These are phyloP conservation scores for Artibeus jamaicensis DNA, from an alignment of 2,797 vertebrate species.

Conservation along the genomic window DNA sequence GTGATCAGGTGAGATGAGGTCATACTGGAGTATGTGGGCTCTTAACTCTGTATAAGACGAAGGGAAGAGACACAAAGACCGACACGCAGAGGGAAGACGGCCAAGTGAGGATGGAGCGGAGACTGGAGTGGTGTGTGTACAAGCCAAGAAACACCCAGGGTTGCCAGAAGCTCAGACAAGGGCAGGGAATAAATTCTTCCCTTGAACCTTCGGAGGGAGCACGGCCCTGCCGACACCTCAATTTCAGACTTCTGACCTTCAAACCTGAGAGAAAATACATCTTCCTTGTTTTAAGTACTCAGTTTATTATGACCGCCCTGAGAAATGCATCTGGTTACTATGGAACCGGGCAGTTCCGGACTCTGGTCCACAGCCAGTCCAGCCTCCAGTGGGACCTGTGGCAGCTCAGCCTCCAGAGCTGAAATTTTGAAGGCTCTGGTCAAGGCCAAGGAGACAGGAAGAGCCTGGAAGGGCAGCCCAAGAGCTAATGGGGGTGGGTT, in stretches of 20 bases:
- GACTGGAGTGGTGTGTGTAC: neutral
- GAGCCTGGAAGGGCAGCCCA: neutral
- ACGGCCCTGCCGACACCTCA: rapidly evolving
- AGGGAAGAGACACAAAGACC: neutral
- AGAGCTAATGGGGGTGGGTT: neutral
- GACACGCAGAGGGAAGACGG: neutral
- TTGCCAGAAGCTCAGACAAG: neutral
- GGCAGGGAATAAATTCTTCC: rapidly evolving
- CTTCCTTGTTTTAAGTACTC: neutral
- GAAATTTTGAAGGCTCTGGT: neutral
- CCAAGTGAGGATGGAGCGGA: neutral
- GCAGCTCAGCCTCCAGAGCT: neutral
- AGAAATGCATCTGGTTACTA: neutral
- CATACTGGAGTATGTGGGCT: neutral
- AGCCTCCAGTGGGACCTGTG: rapidly evolving
- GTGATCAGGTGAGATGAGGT: neutral
- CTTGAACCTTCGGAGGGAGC: neutral
- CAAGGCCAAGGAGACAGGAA: neutral
- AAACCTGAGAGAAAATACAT: rapidly evolving
- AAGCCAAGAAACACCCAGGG: neutral
- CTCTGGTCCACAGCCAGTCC: rapidly evolving
- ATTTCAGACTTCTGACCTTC: neutral
- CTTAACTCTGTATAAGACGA: neutral
- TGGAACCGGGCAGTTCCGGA: neutral
- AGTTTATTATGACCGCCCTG: rapidly evolving